Percentiles rank a stretch among this genome's conserved stretches.
Evolutionary conservation across 2,113 vertebrate genomes (phyloP).

Genomic region (Paramisgurnus dabryanus): DNA sequence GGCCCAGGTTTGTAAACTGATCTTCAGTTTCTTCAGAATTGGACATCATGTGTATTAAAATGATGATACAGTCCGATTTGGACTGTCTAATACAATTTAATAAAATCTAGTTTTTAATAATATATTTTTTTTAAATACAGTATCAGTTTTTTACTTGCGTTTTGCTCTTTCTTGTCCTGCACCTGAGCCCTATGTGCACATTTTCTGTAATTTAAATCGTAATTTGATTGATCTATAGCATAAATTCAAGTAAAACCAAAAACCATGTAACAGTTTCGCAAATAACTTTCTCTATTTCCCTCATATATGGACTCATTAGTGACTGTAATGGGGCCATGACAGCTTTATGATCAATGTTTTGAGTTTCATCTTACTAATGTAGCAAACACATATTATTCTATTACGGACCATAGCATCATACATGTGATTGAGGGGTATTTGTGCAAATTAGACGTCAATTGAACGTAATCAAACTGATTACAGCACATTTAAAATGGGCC

Average conservation of each 20-base stretch:
- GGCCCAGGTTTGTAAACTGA: conserved; percentile 83
- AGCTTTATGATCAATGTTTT: not conserved
- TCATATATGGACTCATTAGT: not conserved
- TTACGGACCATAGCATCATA: not conserved
- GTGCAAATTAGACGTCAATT: conserved; percentile 46
- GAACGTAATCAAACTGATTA: conserved; percentile 53
- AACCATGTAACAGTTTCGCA: too few species aligned
- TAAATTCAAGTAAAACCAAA: too few species aligned
- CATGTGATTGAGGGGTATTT: conserved; percentile 54
- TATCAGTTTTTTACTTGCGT: too few species aligned
- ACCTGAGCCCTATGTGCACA: too few species aligned
- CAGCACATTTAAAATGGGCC: conserved; percentile 48
- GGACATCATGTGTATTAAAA: not conserved
- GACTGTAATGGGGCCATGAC: too few species aligned
- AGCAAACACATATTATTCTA: conserved; percentile 41
- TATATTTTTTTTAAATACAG: too few species aligned
- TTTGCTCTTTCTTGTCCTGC: too few species aligned
- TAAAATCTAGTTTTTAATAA: too few species aligned
- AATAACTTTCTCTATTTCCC: not conserved
- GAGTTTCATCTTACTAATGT: not conserved
- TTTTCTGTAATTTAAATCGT: too few species aligned
- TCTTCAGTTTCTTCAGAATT: not conserved
- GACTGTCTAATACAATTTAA: too few species aligned
- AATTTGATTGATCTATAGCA: too few species aligned
- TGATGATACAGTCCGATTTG: too few species aligned